Evolutionary conservation across 35 echinoderm and acorn worm species (phyloP), one percentile per base, ranked within the genome.

Genomic region (Heliocidaris tuberculata): DNA sequence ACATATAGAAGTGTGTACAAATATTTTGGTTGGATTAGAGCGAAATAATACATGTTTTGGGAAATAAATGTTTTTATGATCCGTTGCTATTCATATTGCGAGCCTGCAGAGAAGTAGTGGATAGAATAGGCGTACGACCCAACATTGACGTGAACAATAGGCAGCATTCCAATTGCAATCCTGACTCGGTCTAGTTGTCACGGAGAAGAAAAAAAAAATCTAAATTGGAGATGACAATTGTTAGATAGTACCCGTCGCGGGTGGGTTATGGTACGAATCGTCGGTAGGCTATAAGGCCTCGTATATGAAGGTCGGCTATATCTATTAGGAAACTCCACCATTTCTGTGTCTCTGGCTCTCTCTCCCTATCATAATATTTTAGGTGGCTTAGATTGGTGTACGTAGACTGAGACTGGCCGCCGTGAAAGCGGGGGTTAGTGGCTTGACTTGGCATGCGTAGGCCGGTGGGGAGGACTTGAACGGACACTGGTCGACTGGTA

Each of bases 161-260:
- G 7, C 47, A 17, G 87, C 87, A 48, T 89, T 89, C 87, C 47
- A 89, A 5, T 30, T n/a, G 87, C 87, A 32, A 17, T 32, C 31
- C 87, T 47, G 87, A 89, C 47, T 89, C 87, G 87, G 87, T 89
- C 87, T 89, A 89, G 31, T 89, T 89, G 87, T 48, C 87, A 89
- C 87, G 87, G 47, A 89, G 47, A 89, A 89, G 31, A 32, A 88
- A 89, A 89, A 88, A 88, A 89, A 89, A 89, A 47, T 48, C 47
- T 32, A 32, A 89, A 89, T 47, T 89, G 31, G 87, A 48, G 87
- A 89, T 89, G 87, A 89, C 87, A 89, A 89, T 89, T 47, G 87
- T 12, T 47, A 89, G 87, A 89, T 89, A 89, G 87, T 89, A 31
- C 11, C 47, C 17, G 87, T 89, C 87, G 87, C 87, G 87, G 87